Conservation (phyloP, 2,797 vertebrate genomes). For the Crocidura indochinensis region DNA sequence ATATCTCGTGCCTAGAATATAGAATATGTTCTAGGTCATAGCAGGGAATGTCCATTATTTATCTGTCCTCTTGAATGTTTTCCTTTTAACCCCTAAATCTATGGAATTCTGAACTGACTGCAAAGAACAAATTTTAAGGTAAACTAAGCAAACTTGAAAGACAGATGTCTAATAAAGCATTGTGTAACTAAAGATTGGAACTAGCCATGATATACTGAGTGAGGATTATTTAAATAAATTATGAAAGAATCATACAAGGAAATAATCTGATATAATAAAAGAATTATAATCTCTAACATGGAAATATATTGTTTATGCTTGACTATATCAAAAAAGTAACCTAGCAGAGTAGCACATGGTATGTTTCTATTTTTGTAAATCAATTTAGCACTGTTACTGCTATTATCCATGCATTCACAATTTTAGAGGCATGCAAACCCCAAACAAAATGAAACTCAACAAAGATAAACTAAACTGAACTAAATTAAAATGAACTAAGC, state of each 20-base stretch:
- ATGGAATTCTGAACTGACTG: background rate
- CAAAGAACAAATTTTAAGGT: background rate
- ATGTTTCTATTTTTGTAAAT: slow-evolving; percentile 22
- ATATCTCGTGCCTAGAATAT: background rate
- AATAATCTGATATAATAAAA: background rate
- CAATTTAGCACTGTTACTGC: background rate
- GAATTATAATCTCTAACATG: background rate
- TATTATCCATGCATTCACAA: background rate
- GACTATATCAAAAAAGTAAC: slow-evolving; percentile 14
- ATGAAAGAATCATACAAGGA: background rate
- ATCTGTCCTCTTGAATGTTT: background rate
- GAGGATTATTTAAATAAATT: background rate
- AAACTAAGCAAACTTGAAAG: background rate
- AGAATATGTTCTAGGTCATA: background rate
- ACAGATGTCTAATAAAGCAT: background rate
- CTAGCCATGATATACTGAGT: background rate
- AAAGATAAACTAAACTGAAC: background rate
- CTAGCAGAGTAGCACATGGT: background rate
- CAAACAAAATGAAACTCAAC: background rate
- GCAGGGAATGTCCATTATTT: background rate
- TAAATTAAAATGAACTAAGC: background rate
- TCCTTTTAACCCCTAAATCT: background rate
- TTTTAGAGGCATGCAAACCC: background rate
- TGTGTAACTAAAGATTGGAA: background rate
- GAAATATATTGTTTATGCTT: background rate